A percentile compares a stretch with the other conserved stretches of the same genome.
These are phyloP conservation scores for Hystrix brachyura DNA, from an alignment of 2,113 vertebrate species.

Conservation along the genomic window DNA sequence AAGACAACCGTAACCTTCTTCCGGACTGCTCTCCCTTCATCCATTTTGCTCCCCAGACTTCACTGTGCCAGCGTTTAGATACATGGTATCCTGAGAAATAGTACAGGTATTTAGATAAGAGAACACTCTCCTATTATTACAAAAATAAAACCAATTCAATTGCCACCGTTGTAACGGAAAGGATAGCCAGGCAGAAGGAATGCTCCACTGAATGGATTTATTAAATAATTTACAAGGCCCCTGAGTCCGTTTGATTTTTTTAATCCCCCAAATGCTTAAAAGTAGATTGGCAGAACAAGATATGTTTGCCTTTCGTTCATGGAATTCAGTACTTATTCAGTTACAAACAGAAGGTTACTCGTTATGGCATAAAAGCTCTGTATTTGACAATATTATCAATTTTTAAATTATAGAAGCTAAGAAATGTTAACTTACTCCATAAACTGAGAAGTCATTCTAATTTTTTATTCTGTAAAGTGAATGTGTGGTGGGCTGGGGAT, in stretches of 20 bases:
- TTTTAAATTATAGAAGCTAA: slow-evolving; percentile 12
- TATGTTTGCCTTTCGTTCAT: not conserved
- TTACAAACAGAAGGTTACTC: slow-evolving; percentile 8
- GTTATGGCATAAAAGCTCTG: not conserved
- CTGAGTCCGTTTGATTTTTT: not conserved
- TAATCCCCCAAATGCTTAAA: not conserved
- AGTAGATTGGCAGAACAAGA: not conserved
- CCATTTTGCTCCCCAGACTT: not conserved
- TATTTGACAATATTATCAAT: not conserved
- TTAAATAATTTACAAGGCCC: not conserved
- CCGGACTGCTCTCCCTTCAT: not conserved
- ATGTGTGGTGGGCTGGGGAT: not conserved
- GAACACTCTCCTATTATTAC: not conserved
- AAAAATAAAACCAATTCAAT: slow-evolving; percentile 2
- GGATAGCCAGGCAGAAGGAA: slow-evolving; percentile 9
- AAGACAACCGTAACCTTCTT: not conserved
- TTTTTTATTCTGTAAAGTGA: not conserved
- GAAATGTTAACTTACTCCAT: not conserved
- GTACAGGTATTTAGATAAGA: not conserved
- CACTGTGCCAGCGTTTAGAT: accelerated
- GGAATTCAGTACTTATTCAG: not conserved
- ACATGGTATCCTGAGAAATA: not conserved
- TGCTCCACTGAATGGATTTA: not conserved
- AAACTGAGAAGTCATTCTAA: not conserved
- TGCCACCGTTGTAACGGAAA: not conserved